Conservation (phyloP, 2,113 vertebrate genomes). For the Glareola pratincola region DNA sequence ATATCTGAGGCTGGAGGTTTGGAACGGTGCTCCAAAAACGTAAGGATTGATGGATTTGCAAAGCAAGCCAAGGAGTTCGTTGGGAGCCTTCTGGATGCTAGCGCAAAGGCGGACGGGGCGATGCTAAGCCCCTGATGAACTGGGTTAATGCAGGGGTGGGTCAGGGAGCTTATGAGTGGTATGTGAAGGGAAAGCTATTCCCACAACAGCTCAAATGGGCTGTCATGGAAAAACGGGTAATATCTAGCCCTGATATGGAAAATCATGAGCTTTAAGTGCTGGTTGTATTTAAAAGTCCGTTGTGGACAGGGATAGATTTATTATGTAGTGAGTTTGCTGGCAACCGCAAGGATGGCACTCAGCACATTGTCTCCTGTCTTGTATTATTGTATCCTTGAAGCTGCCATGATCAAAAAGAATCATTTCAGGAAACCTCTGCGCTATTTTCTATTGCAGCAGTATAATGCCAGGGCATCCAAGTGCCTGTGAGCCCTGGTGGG, state of each 20-base stretch:
- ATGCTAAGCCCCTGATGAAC: neutral
- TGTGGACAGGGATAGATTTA: neutral
- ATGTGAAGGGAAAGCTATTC: neutral
- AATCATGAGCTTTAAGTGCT: neutral
- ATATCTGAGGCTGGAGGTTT: neutral
- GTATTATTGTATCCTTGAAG: neutral
- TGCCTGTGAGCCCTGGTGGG: neutral
- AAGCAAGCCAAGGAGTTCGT: neutral
- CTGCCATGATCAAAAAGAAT: too few species aligned
- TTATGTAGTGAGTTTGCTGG: accelerated
- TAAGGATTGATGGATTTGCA: neutral
- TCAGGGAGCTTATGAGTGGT: neutral
- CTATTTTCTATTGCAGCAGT: neutral
- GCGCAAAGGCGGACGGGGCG: neutral
- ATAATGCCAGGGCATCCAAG: neutral
- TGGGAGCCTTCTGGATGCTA: neutral
- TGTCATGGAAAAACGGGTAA: neutral
- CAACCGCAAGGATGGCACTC: neutral
- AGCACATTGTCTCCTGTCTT: neutral
- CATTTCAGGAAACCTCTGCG: neutral
- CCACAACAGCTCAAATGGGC: neutral
- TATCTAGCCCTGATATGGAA: neutral
- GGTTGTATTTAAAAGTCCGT: neutral
- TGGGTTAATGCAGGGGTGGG: neutral
- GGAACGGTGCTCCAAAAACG: accelerated